Percentiles rank a stretch among this genome's conserved stretches.
Conservation (phyloP, 92 coral and sea anemone species). For the Paragorgia papillata region DNA sequence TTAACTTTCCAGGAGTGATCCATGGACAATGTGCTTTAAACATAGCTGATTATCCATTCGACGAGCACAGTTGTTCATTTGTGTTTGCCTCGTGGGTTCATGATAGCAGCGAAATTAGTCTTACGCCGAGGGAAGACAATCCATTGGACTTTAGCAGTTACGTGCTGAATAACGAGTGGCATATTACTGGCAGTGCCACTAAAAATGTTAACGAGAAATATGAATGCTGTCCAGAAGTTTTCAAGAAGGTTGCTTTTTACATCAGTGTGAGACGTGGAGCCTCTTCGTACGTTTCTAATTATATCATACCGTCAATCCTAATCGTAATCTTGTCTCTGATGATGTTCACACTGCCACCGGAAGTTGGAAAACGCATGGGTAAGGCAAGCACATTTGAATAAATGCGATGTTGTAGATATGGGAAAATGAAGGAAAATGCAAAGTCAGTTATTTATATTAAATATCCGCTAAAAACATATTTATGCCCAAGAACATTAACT, state of each 20-base stretch:
- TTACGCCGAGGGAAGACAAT: constrained; percentile 31
- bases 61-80: constrained; percentile 73
- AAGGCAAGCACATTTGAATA: too few relatives aligned
- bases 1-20: constrained; percentile 69
- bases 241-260: constrained; percentile 46
- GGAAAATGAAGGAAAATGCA: background rate
- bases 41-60: constrained; percentile 79
- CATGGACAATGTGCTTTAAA: constrained; percentile 67
- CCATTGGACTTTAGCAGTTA: constrained; percentile 63
- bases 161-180: constrained; percentile 73
- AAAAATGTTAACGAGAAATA: constrained; percentile 22
- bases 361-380: constrained; percentile 99
- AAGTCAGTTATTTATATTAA: too few relatives aligned
- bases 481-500: too few relatives aligned
- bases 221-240: constrained; percentile 30
- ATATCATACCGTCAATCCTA: constrained; percentile 72
- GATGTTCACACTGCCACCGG: constrained; percentile 90
- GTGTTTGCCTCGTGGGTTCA: constrained; percentile 79
- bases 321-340: constrained; percentile 70
- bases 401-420: too few relatives aligned
- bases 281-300: constrained; percentile 76
- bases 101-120: constrained; percentile 52
- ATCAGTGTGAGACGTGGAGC: constrained; percentile 72
- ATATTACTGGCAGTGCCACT: constrained; percentile 53
- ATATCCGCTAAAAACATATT: too few relatives aligned